phyloP scores from a whole-genome alignment of 2,113 vertebrate genomes.

The Colossoma macropomum region DNA sequence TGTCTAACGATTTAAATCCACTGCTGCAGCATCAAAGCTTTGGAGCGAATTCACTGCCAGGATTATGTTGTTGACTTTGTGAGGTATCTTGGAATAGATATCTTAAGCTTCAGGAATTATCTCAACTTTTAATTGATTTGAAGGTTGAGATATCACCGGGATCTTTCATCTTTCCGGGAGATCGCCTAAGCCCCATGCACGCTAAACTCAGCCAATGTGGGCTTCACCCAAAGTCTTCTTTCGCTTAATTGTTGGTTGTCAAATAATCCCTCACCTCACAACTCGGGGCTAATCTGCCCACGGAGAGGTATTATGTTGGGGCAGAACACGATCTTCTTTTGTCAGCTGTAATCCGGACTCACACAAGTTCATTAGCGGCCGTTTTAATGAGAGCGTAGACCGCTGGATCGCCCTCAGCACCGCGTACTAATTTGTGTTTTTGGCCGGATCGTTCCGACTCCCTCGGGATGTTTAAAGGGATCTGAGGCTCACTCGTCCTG shows the following conservation, averaged over 20 bases:
- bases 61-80: not conserved
- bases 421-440: not conserved
- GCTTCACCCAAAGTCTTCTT: not conserved
- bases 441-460: not conserved
- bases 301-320: not conserved
- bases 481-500: not conserved
- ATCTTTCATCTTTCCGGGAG: not conserved
- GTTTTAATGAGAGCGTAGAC: not conserved
- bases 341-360: not conserved
- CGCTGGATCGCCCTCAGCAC: not conserved
- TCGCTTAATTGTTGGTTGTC: not conserved
- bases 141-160: not conserved
- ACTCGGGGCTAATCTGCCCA: not conserved
- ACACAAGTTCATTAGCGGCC: not conserved
- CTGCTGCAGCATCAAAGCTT: too few species aligned
- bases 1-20: too few species aligned
- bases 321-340: not conserved
- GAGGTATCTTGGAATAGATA: not conserved
- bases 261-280: slow-evolving; percentile 6
- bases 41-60: not conserved
- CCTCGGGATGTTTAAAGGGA: not conserved
- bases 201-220: not conserved
- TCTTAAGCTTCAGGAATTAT: not conserved
- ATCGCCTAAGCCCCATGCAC: not conserved
- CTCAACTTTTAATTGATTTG: not conserved